Evolutionary conservation across 2,888 invertebrate species (phyloP).

Genomic region (Lithophane semibrunnea): DNA sequence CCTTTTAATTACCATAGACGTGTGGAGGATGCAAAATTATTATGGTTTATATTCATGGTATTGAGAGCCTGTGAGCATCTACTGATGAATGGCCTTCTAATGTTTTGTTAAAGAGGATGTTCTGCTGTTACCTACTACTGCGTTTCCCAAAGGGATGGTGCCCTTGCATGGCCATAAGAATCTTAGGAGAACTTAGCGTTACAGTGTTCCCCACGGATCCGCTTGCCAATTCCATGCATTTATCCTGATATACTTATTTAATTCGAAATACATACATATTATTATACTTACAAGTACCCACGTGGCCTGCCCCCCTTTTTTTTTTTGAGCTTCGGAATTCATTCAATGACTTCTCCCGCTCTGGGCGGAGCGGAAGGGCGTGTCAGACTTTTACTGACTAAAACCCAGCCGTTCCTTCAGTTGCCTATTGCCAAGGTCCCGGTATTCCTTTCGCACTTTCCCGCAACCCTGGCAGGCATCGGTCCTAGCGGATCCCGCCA

Average conservation of each 20-base stretch:
- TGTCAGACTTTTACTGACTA: too few relatives aligned
- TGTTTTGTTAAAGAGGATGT: conserved; percentile 8
- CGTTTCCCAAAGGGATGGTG: background rate
- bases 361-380: too few relatives aligned
- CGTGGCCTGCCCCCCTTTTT: background rate
- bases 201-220: background rate
- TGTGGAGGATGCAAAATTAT: conserved; percentile 37
- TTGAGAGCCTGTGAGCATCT: background rate
- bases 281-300: background rate
- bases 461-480: too few relatives aligned
- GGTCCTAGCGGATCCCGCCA: too few relatives aligned
- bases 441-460: too few relatives aligned
- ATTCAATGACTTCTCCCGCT: too few relatives aligned
- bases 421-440: too few relatives aligned
- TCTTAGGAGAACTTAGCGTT: background rate
- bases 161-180: background rate
- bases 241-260: background rate
- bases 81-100: conserved; percentile 3
- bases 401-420: too few relatives aligned
- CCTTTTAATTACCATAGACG: conserved; percentile 54
- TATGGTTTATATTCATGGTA: conserved; percentile 25
- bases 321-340: too few relatives aligned
- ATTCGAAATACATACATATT: background rate
- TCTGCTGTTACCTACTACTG: background rate
- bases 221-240: background rate